Evolutionary conservation across 2,888 invertebrate species (phyloP), one percentile per base, ranked within the genome.

Genomic region (Acanthacorydalis orientalis): DNA sequence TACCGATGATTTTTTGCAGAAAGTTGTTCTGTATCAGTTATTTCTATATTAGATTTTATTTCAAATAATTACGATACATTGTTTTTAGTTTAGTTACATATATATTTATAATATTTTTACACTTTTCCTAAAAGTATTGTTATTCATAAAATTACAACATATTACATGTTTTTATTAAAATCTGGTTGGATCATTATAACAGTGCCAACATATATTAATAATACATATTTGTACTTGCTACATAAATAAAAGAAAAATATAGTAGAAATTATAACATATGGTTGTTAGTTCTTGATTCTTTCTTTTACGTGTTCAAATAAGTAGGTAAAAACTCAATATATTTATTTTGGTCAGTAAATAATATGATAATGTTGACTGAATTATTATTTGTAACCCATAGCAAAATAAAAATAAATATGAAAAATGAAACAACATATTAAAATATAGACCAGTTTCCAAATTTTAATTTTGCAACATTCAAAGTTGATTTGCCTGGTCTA

Each of bases 401-500:
- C 46, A 46, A 31, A 39, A 46, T 12, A 14, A 31, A 43, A 41
- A 35, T 35, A 16, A 23, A 43, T 15, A 16, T 41, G 15, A 12
- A 41, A 41, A 41, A 43, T 23, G 12, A 43, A 43, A 43, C 11
- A 43, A 43, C 12, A 39, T n/a, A 15, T 14, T 39, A 39, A 12
- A 12, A 11, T 31, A 6, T 39, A 34, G 47, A 43, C 47, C 47
- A 47, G 47, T 47, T 47, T 35, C 15, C 38, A 42, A 47, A 47
- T 42, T 47, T 42, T 39, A 47, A 47, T 43, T 47, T 47, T 47
- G 47, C 47, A 43, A 38, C 23, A 37, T 31, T 47, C 47, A 47
- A 47, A 47, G 47, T 47, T 47, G 35, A 43, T 47, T 47, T 47
- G 47, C 31, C 47, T 47, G 47, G 43, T 35, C 47, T 34, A 35